phyloP scores from a whole-genome alignment of 2,797 vertebrate genomes.

The Chaetodon trifasciatus region DNA sequence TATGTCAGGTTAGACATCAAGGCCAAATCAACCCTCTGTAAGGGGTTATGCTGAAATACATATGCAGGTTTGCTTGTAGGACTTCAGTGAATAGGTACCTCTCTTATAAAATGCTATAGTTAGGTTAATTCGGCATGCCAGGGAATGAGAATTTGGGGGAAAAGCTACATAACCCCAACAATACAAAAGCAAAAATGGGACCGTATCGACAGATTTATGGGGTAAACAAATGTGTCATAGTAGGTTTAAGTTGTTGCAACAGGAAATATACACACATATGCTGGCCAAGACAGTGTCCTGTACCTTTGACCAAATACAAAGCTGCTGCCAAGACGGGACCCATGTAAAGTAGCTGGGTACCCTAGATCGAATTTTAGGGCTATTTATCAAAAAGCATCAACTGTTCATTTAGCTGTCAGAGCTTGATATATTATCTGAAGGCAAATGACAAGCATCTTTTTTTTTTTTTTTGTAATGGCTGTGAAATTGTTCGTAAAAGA shows the following conservation, averaged over 20 bases:
- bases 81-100: not conserved
- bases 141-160: not conserved
- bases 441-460: not conserved
- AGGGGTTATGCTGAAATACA: not conserved
- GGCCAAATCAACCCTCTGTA: no score
- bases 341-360: not conserved
- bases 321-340: not conserved
- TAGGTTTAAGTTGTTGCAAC: not conserved
- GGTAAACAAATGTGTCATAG: not conserved
- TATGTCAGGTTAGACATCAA: not conserved
- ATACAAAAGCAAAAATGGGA: not conserved
- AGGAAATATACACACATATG: not conserved
- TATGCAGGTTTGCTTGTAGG: not conserved
- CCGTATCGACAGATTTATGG: not conserved
- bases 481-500: not conserved
- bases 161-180: not conserved
- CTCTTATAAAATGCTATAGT: not conserved
- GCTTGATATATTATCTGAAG: not conserved
- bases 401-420: not conserved
- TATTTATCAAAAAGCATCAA: not conserved
- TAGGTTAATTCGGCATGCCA: no score
- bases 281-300: not conserved
- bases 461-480: not conserved
- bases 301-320: no score
- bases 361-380: not conserved